Evolutionary conservation across 2,113 vertebrate genomes (phyloP), one percentile per base, ranked within the genome.

Genomic region (Sceloporus tristichus): DNA sequence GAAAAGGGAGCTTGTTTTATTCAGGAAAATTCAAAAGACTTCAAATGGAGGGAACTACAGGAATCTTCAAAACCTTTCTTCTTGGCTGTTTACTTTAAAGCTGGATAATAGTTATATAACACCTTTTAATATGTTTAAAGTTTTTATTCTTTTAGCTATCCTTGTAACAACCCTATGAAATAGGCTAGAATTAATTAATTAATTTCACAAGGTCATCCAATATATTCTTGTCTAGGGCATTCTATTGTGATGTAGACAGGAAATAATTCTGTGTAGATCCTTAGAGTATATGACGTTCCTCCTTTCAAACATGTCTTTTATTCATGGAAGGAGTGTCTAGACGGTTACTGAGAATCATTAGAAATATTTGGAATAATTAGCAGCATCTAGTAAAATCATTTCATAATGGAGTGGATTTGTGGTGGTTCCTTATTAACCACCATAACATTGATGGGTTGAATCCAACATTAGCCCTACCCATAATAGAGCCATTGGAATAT

Each of bases 1-100:
- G 94, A 81, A 81, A 77, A 90, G 85, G 80, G 85, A 78, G 21
- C 82, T 88, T 78, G 42, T 79, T 85, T 76, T 54, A 0, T 90
- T 90, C 92, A 79, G 79, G 85, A 94, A 84, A 91, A 78, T 71
- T 78, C 91, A 86, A 82, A 90, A 92, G 92, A 91, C 86, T 90
- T 87, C 66, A 10, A 76, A 71, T 29, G 34, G 0, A 38, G 73
- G 70, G 1, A 85, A 23, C 0, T 0, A 11, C 23, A 29, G 48
- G 59, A 27, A 75, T 3, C 0, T 42, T 11, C n/a, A 9, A 1
- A 34, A 38, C 77, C 62, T 86, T 62, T 27, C n/a, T 82, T 48
- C 48, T 48, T 48, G 48, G 4, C 48, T 71, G 88, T 68, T 80
- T 14, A 2, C n/a, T 88, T 83, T 89, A 78, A 89, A 34, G 56